Percentiles rank a stretch among this genome's conserved stretches.
Conservation (phyloP, 2,888 invertebrate species). For the Pyralis farinalis region DNA sequence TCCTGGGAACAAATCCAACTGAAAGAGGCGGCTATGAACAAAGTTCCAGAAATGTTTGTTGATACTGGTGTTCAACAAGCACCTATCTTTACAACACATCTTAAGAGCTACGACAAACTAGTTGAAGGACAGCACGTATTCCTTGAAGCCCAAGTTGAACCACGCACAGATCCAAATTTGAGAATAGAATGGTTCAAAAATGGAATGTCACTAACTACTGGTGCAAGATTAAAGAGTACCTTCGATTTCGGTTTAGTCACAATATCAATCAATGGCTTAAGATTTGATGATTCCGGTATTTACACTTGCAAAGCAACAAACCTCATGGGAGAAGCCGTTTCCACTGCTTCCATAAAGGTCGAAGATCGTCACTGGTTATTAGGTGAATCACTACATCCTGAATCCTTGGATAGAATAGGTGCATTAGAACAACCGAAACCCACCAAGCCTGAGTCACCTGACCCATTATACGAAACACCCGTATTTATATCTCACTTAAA, state of each 20-base stretch:
- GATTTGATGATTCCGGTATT: slow-evolving; percentile 95
- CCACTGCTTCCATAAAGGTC: slow-evolving; percentile 93
- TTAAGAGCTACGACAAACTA: slow-evolving; percentile 91
- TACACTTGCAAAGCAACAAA: slow-evolving; percentile 98
- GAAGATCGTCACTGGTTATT: slow-evolving; percentile 94
- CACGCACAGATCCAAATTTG: slow-evolving; percentile 92
- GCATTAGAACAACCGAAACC: slow-evolving; percentile 91
- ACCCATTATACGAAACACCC: slow-evolving; percentile 90
- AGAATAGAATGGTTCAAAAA: slow-evolving; percentile 96
- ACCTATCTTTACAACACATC: slow-evolving; percentile 96
- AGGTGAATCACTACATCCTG: slow-evolving; percentile 93
- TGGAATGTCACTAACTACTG: slow-evolving; percentile 91
- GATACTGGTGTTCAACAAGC: slow-evolving; percentile 93
- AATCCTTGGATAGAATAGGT: slow-evolving; percentile 92
- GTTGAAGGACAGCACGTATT: slow-evolving; percentile 93
- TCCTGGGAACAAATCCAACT: slow-evolving; percentile 95
- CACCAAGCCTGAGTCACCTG: slow-evolving; percentile 84
- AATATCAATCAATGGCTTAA: slow-evolving; percentile 91
- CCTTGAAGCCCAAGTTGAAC: slow-evolving; percentile 94
- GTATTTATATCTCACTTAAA: slow-evolving; percentile 95
- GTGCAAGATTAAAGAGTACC: slow-evolving; percentile 94
- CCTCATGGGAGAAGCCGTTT: slow-evolving; percentile 95
- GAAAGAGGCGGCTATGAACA: slow-evolving; percentile 95
- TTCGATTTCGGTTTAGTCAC: slow-evolving; percentile 98
- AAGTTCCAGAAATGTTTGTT: slow-evolving; percentile 92